Base-by-base conservation (phyloP, 2,888 invertebrate species). In the Listrodromus nycthemerus region DNA sequence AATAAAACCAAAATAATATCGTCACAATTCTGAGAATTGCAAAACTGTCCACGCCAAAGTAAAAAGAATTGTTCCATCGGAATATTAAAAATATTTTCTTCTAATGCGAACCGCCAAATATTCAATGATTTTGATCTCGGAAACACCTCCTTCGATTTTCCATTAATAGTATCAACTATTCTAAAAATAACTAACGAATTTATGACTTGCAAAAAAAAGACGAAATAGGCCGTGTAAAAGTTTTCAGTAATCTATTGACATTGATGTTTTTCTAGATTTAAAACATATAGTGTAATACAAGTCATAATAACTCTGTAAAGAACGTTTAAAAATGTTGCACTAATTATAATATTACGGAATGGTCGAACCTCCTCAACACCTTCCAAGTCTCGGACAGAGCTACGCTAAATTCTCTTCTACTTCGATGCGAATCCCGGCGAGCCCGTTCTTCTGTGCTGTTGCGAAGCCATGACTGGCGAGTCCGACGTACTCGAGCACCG, bases 391-490 rank as follows among this genome's bases (percentile, higher is more conserved):
- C 41, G 16, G 13, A 13, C 16, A 45, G 41, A 45, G 41, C 41
- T 45, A 16, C 16, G 41, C 16, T 45, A 45, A 45, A 45, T 16
- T 45, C 50, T n/a, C n/a, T 5, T 19, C 50, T 50, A 6, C 19
- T 24, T 0, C 55, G 24, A 27, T 10, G 61, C 27, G 61, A 61
- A 2, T n/a, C 21, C 37, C 45, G n/a, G 10, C 16, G 7, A 19
- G 30, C 24, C 61, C 74, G 71, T 76, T 61, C 27, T 30, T 63
- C 50, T 69, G 55, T 21, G 63, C 66, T 71, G 13, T 81, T 75
- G 66, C 70, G 84, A 84, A 91, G 92, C 92, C 92, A 91, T 89
- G 91, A 88, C 86, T 86, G 90, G 89, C 79, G 55, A 83, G 75
- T 73, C 69, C 76, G 75, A 75, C 66, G 58, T 61, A 85, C 82